A percentile compares a stretch with the other conserved stretches of the same genome.
phyloP scores from a whole-genome alignment of 2,888 invertebrate species.

The Dichetophora obliterata region DNA sequence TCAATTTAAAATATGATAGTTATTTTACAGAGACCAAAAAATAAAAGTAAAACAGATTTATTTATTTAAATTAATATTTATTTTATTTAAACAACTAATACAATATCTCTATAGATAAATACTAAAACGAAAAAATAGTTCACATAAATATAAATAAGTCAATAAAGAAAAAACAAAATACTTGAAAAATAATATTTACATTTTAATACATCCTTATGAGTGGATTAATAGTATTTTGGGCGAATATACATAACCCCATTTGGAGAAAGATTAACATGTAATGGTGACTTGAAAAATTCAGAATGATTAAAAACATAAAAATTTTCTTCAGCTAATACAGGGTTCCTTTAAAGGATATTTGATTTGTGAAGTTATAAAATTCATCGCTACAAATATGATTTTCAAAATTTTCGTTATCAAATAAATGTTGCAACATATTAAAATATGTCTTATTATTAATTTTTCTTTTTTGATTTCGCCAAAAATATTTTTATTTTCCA shows the following conservation, averaged over 20 bases:
- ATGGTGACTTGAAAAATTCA: neutral
- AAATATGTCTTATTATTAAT: neutral
- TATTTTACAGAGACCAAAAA: too few relatives aligned
- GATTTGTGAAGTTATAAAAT: slow-evolving; percentile 15
- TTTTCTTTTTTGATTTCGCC: neutral
- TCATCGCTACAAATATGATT: neutral
- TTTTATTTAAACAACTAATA: too few relatives aligned
- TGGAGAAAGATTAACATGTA: neutral
- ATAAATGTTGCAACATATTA: neutral
- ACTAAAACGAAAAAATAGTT: too few relatives aligned
- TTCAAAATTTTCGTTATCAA: neutral
- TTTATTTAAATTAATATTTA: too few relatives aligned
- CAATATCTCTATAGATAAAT: too few relatives aligned
- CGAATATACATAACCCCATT: neutral
- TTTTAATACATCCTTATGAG: too few relatives aligned
- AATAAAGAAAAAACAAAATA: too few relatives aligned
- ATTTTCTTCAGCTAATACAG: slow-evolving; percentile 10
- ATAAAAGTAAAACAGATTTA: too few relatives aligned
- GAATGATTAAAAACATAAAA: neutral
- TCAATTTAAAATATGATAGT: too few relatives aligned
- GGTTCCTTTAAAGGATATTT: slow-evolving; percentile 15
- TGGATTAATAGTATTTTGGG: neutral
- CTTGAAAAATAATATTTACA: too few relatives aligned
- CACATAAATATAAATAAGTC: too few relatives aligned
- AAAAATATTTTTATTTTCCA: slow-evolving; percentile 3